Evolutionary conservation across 2,888 invertebrate species (phyloP).

Genomic region (Celastrina argiolus): DNA sequence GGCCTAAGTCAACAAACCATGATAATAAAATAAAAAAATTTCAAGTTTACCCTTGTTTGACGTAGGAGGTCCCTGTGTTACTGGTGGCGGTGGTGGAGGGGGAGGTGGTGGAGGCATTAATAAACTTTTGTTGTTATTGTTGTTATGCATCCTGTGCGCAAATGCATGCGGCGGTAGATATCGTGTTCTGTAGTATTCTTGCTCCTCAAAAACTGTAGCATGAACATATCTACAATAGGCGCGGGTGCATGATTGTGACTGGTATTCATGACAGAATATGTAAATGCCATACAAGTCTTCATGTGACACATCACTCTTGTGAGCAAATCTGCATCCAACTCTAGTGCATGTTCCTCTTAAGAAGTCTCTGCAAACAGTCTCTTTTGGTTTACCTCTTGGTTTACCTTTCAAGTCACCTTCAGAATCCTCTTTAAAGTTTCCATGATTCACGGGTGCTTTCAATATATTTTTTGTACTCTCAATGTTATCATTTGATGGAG

Average conservation of each 20-base stretch:
- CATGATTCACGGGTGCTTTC: not conserved
- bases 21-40: not conserved
- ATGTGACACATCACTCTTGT: constrained; percentile 50
- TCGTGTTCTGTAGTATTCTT: constrained; percentile 51
- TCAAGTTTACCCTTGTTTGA: not conserved
- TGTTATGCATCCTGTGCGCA: constrained; percentile 36
- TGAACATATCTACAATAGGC: constrained; percentile 57
- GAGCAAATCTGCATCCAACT: constrained; percentile 46
- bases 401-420: constrained; percentile 18
- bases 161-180: constrained; percentile 48
- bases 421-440: constrained; percentile 20
- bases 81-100: constrained; percentile 33
- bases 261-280: constrained; percentile 58
- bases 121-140: constrained; percentile 37
- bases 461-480: constrained; percentile 25
- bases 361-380: constrained; percentile 53
- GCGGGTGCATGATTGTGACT: constrained; percentile 47
- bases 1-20: too few species aligned
- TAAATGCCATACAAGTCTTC: constrained; percentile 43
- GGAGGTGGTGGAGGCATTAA: constrained; percentile 40
- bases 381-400: constrained; percentile 22
- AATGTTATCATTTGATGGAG: constrained; percentile 34
- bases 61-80: not conserved
- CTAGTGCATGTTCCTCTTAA: constrained; percentile 52
- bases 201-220: constrained; percentile 57